A percentile compares a stretch with the other conserved stretches of the same genome.
Conservation (phyloP, 2,888 invertebrate genomes). For the Neuroscelio doddi region DNA sequence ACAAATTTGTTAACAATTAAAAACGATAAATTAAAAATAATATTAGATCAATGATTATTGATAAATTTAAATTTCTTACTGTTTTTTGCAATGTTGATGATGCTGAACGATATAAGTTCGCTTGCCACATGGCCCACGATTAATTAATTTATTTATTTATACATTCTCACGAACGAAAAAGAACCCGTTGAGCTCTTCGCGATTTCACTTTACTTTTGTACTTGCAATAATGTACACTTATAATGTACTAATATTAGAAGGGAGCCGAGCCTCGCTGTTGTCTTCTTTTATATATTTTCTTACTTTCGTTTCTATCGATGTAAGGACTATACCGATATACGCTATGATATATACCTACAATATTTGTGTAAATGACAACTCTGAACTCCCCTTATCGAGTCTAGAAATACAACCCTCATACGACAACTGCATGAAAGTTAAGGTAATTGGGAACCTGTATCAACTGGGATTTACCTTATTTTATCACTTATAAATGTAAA, state of each 20-base stretch:
- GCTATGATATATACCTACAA: conserved; percentile 62
- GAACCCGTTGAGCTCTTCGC: conserved; percentile 2
- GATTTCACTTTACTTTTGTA: conserved; percentile 48
- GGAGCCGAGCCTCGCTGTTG: conserved; percentile 18
- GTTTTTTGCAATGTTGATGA: too few relatives aligned
- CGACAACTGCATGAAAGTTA: too few relatives aligned
- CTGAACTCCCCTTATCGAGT: conserved; percentile 23
- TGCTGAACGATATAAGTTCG: too few relatives aligned
- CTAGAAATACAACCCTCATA: conserved; percentile 1
- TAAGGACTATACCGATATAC: conserved; percentile 59
- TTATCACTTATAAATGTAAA: too few relatives aligned
- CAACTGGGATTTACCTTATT: too few relatives aligned
- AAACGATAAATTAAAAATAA: too few relatives aligned
- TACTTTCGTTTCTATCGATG: conserved; percentile 34
- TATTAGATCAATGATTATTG: too few relatives aligned
- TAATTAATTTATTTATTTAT: too few relatives aligned
- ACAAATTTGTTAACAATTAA: too few relatives aligned
- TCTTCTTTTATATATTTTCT: conserved; percentile 11
- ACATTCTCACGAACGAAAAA: not conserved
- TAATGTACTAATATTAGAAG: conserved; percentile 44
- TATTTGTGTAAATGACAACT: conserved; percentile 55
- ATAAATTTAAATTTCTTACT: too few relatives aligned
- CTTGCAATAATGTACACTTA: conserved; percentile 54
- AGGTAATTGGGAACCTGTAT: too few relatives aligned
- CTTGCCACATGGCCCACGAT: too few relatives aligned